phyloP scores from a whole-genome alignment of 2,888 invertebrate species.

The Nemoura dubitans region DNA sequence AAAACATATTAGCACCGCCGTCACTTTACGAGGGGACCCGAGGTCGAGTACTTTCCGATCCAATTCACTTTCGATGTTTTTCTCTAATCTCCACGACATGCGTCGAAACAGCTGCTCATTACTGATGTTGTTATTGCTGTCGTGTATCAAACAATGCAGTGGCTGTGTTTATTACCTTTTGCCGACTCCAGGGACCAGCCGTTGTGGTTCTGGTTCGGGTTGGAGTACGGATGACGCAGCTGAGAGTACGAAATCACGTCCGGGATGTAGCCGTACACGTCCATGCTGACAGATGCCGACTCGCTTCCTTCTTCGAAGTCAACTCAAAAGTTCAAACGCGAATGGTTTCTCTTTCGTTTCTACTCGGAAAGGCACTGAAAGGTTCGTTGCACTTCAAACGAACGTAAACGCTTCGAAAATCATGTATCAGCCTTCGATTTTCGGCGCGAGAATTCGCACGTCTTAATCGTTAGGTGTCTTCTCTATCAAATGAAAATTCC shows the following conservation, averaged over 20 bases:
- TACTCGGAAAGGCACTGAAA: background rate
- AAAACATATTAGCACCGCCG: no score
- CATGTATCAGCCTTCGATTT: background rate
- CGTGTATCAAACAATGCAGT: no score
- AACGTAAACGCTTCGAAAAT: background rate
- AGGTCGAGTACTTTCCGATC: no score
- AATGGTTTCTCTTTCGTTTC: background rate
- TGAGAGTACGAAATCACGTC: constrained; percentile 65
- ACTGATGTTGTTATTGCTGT: no score
- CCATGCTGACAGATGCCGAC: constrained; percentile 59
- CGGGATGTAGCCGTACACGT: constrained; percentile 63
- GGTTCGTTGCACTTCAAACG: background rate
- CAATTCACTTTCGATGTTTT: no score
- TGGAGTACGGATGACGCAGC: constrained; percentile 62
- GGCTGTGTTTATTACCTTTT: background rate
- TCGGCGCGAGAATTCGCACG: background rate
- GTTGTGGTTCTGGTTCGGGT: constrained; percentile 59
- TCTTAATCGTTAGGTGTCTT: background rate
- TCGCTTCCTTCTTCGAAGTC: background rate
- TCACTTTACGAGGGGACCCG: no score
- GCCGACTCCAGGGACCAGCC: constrained; percentile 8
- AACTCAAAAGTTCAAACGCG: background rate
- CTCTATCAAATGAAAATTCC: background rate
- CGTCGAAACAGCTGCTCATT: no score
- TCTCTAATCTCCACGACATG: no score